These are phyloP conservation scores for Deladenus siricidicola DNA, from an alignment of 2,888 invertebrate genomes.

Conservation along the genomic window DNA sequence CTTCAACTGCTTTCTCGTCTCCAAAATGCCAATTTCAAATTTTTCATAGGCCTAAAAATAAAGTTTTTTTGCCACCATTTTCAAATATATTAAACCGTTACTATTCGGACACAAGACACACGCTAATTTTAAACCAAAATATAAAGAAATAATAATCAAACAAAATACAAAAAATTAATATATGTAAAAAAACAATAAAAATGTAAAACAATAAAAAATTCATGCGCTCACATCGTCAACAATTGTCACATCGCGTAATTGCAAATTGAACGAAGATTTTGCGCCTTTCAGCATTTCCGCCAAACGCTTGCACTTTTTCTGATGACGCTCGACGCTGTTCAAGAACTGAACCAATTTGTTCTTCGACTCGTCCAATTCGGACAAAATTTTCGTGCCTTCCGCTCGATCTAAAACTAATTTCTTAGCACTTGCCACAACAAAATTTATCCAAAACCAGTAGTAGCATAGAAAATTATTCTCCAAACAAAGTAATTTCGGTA, in stretches of 20 bases:
- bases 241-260: constrained; percentile 85
- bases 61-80: background rate
- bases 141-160: too few relatives aligned
- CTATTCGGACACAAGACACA: background rate
- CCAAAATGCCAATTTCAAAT: constrained; percentile 25
- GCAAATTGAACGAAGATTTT: constrained; percentile 77
- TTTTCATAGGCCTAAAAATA: constrained; percentile 26
- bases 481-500: too few relatives aligned
- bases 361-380: constrained; percentile 34
- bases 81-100: too few relatives aligned
- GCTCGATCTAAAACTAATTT: constrained; percentile 30
- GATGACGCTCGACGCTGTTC: constrained; percentile 15
- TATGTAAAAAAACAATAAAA: background rate
- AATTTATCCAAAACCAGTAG: background rate
- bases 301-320: constrained; percentile 57
- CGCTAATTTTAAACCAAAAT: too few relatives aligned
- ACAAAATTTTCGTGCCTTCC: constrained; percentile 32
- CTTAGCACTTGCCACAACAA: background rate
- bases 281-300: constrained; percentile 72
- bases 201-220: too few relatives aligned
- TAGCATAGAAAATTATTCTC: background rate
- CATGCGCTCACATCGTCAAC: constrained; percentile 75
- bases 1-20: constrained; percentile 23
- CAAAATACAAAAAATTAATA: background rate
- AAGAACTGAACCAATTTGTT: constrained; percentile 20